Conservation (phyloP, 2,888 invertebrate genomes). For the Drosophila antonietae region DNA sequence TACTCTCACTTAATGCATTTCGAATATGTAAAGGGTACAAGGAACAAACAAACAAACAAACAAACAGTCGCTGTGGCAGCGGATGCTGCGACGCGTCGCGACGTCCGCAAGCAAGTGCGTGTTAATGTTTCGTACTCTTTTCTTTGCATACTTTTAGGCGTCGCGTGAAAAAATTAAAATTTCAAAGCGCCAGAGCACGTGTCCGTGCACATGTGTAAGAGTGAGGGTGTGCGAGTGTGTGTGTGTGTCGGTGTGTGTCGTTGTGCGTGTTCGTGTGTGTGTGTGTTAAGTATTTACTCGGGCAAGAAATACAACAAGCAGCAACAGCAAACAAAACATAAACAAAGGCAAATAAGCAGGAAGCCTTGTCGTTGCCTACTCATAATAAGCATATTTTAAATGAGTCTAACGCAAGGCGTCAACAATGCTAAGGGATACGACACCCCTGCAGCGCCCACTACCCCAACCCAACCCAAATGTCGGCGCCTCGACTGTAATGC, state of each 20-base stretch:
- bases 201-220: neutral
- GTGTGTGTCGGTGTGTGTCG: constrained; percentile 16
- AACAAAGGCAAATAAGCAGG: constrained; percentile 73
- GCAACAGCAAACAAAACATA: constrained; percentile 49
- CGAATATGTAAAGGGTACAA: constrained; percentile 1
- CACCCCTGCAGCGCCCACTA: neutral
- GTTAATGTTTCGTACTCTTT: constrained; percentile 52
- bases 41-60: constrained; percentile 20
- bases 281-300: constrained; percentile 56
- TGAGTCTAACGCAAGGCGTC: constrained; percentile 45
- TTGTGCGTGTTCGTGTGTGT: neutral
- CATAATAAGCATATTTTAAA: constrained; percentile 71
- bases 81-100: constrained; percentile 25
- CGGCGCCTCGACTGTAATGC: neutral
- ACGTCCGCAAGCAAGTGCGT: constrained; percentile 44
- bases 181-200: constrained; percentile 63
- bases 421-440: constrained; percentile 62
- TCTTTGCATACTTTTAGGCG: constrained; percentile 67
- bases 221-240: neutral
- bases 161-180: constrained; percentile 78
- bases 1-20: neutral
- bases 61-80: constrained; percentile 45
- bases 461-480: neutral
- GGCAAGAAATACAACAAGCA: constrained; percentile 52
- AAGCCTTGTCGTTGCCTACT: constrained; percentile 45